Base-by-base conservation (phyloP, 2,888 invertebrate genomes). In the Platycheirus rosarum region DNA sequence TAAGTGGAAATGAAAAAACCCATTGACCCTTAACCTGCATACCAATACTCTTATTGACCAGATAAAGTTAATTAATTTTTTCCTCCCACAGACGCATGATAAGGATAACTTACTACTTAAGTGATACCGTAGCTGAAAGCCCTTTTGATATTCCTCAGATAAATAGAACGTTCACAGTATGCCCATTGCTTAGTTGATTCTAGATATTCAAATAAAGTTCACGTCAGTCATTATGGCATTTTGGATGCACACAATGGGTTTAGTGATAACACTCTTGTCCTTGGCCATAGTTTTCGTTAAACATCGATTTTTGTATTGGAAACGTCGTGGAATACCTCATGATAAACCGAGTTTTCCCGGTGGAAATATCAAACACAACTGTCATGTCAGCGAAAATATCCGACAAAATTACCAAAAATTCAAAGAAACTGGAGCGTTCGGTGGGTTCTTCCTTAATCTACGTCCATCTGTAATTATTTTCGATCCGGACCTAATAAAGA, bases 341-440 rank as follows among this genome's bases (percentile, higher is more conserved):
- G 88, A 88, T 55, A 63, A 86, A 8, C 89, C 89, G 5, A 86
- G 86, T 42, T 86, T 87, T 46, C 78, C 88, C 4, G 85, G 84
- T 85, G 86, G 87, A 85, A 76, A 86, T 87, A 14, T 75, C 85
- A 1, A 87, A 85, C 53, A 86, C 85, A 49, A 73, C 11, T 62
- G 32, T 14, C 37, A 16, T 13, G 0, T 23, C 14, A 57, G 20
- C 3, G 14, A 42, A 40, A 26, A 9, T 26, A 14, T 42, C 26
- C 26, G 23, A 0, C 40, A 4, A 14, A 40, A 86, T 0, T 89
- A 89, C 6, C 53, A 85, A 16, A 62, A 65, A 9, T 86, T 87
- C 73, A 90, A 89, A 75, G 86, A 86, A 11, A 85, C 84, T 35
- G 87, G 87, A 11, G 88, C 89, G 0, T 87, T 87, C 49, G 86